Conservation (phyloP, 2,113 vertebrate species). For the Irena cyanogastra region DNA sequence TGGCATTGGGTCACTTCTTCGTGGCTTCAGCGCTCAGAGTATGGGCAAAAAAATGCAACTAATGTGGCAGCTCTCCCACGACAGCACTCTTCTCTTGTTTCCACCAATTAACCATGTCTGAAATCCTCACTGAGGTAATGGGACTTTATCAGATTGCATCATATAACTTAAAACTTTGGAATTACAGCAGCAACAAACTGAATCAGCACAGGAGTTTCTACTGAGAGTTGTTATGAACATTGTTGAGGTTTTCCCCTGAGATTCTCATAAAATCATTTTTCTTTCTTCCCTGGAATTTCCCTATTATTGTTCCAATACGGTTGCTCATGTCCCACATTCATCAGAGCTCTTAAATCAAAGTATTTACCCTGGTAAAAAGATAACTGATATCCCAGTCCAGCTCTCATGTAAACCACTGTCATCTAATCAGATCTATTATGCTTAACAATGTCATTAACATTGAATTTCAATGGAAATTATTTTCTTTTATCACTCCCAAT, state of each 20-base stretch:
- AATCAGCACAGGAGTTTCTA: not conserved
- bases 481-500: not conserved
- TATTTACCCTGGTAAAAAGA: not conserved
- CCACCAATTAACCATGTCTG: not conserved
- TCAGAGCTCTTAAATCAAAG: not conserved
- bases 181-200: not conserved
- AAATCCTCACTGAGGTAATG: not conserved
- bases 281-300: not conserved
- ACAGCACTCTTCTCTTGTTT: not conserved
- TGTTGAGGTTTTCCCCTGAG: not conserved
- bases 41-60: not conserved
- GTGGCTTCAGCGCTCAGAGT: not conserved
- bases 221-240: not conserved
- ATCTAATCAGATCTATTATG: not conserved
- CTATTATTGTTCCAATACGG: not conserved
- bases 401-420: not conserved
- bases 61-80: not conserved
- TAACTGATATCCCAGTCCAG: not conserved
- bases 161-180: not conserved
- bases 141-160: not conserved
- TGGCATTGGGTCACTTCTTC: not conserved
- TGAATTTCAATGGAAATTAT: not conserved
- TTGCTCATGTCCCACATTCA: not conserved
- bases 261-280: not conserved
- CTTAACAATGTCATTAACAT: not conserved